Conservation (phyloP, 1,140 invertebrate species). For the Trichonephila clavipes region DNA sequence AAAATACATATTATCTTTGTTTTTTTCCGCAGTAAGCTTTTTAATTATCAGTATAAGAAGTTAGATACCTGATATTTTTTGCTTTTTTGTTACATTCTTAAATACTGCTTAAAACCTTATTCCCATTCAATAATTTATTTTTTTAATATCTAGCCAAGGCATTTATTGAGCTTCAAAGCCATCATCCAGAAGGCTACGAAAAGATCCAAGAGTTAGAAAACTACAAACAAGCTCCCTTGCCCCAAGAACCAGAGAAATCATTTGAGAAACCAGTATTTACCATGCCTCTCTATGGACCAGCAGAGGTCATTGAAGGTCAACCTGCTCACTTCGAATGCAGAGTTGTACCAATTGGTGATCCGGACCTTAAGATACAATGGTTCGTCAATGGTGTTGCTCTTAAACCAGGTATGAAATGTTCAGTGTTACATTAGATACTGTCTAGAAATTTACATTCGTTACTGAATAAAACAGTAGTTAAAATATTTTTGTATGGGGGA, state of each 20-base stretch:
- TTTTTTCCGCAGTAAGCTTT: too few relatives aligned
- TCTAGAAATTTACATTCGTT: too few relatives aligned
- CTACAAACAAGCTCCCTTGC: conserved; percentile 84
- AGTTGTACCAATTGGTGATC: conserved; percentile 96
- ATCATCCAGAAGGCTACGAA: conserved; percentile 96
- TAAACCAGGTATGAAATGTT: conserved; percentile 86
- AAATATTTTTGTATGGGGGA: too few relatives aligned
- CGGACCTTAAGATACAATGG: conserved; percentile 94
- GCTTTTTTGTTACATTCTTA: neutral
- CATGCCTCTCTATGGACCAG: conserved; percentile 91
- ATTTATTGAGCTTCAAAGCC: conserved; percentile 93
- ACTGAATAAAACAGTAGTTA: too few relatives aligned
- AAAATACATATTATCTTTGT: too few relatives aligned
- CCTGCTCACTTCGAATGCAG: conserved; percentile 97
- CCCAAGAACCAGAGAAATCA: conserved; percentile 84
- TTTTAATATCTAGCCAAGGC: conserved; percentile 86
- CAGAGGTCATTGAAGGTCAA: conserved; percentile 95
- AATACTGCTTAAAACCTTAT: neutral
- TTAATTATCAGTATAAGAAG: too few relatives aligned
- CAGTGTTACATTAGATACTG: neutral
- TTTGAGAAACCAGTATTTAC: conserved; percentile 97
- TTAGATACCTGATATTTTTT: neutral
- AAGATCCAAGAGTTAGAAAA: conserved; percentile 96
- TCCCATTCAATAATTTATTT: conserved; percentile 63
- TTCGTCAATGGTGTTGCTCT: conserved; percentile 95